phyloP scores from a whole-genome alignment of 2,797 vertebrate genomes.

The Lithobates sylvaticus region DNA sequence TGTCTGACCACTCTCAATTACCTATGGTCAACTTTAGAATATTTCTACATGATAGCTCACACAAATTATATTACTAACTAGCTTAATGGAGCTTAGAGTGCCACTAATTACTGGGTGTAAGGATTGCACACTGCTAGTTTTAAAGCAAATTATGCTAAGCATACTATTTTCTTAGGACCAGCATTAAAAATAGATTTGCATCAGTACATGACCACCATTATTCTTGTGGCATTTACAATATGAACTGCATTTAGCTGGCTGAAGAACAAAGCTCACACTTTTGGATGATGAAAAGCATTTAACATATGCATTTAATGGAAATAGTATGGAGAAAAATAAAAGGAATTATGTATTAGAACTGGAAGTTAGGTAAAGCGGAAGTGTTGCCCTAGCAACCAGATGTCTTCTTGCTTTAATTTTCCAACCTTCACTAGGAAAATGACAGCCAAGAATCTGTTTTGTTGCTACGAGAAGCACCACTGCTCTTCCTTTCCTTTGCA shows the following conservation, averaged over 20 bases:
- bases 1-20: neutral
- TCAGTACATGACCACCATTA: neutral
- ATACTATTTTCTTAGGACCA: too few species aligned
- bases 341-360: neutral
- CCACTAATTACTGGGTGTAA: neutral
- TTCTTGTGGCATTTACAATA: neutral
- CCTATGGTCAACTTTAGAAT: neutral
- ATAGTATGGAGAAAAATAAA: neutral
- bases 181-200: neutral
- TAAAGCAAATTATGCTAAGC: neutral
- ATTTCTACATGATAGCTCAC: neutral
- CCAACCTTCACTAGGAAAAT: neutral
- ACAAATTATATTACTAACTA: neutral
- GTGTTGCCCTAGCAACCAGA: neutral
- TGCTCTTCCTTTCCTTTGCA: neutral
- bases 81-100: neutral
- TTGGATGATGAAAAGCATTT: neutral
- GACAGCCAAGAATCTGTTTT: neutral
- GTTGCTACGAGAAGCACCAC: neutral
- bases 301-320: neutral
- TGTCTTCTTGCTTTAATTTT: neutral
- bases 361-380: neutral
- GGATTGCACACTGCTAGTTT: neutral
- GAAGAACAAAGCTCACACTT: neutral
- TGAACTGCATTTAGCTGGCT: neutral